Percentiles rank a stretch among this genome's conserved stretches.
Evolutionary conservation across 2,888 invertebrate species (phyloP).

Genomic region (Perdita meconis): DNA sequence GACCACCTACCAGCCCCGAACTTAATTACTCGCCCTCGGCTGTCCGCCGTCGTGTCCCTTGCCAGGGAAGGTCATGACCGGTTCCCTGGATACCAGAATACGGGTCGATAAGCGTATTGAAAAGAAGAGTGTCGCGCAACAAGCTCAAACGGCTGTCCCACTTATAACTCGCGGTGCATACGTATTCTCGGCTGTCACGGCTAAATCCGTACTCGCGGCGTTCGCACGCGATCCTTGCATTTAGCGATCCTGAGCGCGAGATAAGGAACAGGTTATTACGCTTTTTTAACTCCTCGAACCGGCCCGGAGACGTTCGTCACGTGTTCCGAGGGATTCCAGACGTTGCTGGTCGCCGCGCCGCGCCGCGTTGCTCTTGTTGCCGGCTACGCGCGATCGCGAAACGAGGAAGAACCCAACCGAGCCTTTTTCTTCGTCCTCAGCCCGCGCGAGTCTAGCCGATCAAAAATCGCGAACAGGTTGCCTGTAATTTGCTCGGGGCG

Average conservation of each 20-base stretch:
- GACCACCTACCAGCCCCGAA: constrained; percentile 2
- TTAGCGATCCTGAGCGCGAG: background rate
- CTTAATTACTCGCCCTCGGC: too few species aligned
- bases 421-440: background rate
- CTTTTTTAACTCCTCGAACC: background rate
- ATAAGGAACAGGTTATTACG: constrained; percentile 14
- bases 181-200: background rate
- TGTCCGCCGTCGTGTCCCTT: too few species aligned
- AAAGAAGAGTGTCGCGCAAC: constrained; percentile 3
- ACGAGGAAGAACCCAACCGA: too few species aligned
- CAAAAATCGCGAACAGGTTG: constrained; percentile 25
- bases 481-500: constrained; percentile 32
- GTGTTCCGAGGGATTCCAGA: constrained; percentile 1
- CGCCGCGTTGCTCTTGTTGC: background rate
- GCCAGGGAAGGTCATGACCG: background rate
- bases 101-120: too few species aligned
- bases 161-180: background rate
- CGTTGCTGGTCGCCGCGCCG: background rate
- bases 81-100: background rate
- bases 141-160: constrained; percentile 8
- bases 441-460: constrained; percentile 1
- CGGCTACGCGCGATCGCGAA: too few species aligned
- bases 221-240: constrained; percentile 4
- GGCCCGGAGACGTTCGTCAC: background rate
- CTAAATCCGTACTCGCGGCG: constrained; percentile 6